A percentile compares a stretch with the other conserved stretches of the same genome.
phyloP scores from a whole-genome alignment of 2,113 vertebrate species.

The Gopherus evgoodei region DNA sequence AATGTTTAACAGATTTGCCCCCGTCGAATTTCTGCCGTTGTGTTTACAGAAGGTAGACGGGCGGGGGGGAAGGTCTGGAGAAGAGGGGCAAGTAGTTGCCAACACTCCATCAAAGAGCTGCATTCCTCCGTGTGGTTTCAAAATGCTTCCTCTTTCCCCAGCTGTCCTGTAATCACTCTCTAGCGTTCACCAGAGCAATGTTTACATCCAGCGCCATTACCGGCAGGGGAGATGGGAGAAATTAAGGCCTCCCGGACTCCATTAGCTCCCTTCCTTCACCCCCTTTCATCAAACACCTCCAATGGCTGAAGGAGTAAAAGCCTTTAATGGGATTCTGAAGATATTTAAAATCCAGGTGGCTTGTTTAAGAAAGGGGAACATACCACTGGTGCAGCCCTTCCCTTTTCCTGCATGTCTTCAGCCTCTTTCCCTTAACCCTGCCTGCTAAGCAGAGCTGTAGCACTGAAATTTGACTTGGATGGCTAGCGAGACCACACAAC shows the following conservation, averaged over 20 bases:
- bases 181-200: conserved; percentile 74
- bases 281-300: conserved; percentile 77
- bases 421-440: conserved; percentile 43
- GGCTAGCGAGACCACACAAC: conserved; percentile 74
- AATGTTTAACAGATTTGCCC: conserved; percentile 73
- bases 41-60: conserved; percentile 79
- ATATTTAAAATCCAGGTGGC: conserved; percentile 80
- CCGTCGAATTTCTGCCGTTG: conserved; percentile 66
- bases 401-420: conserved; percentile 66
- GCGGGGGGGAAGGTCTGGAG: background rate
- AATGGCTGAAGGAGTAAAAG: conserved; percentile 78
- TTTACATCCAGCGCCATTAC: conserved; percentile 84
- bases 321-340: conserved; percentile 81
- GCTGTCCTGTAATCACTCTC: conserved; percentile 79
- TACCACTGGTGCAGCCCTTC: conserved; percentile 62
- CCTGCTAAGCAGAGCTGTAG: conserved; percentile 70
- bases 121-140: conserved; percentile 78
- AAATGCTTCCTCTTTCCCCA: conserved; percentile 73
- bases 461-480: conserved; percentile 73
- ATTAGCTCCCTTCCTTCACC: conserved; percentile 71
- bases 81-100: conserved; percentile 50
- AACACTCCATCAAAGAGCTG: conserved; percentile 78
- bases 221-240: conserved; percentile 76
- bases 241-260: conserved; percentile 76
- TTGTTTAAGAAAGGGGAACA: conserved; percentile 77